Percentiles rank a stretch among this genome's conserved stretches.
Evolutionary conservation across 2,888 invertebrate species (phyloP).

Genomic region (Mamestra brassicae): DNA sequence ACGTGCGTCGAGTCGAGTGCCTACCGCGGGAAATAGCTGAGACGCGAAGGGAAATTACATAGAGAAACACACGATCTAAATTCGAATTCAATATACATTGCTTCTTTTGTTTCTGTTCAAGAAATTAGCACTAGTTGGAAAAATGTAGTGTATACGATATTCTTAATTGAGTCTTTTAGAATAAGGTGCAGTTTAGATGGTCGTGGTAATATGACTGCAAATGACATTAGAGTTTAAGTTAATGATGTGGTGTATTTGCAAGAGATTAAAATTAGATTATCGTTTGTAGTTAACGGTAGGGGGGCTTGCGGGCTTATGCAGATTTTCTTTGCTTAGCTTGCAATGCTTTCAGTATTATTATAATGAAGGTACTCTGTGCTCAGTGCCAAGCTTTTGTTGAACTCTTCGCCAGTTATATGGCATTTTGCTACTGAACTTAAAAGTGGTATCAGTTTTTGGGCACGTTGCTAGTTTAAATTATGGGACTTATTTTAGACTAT

Average conservation of each 20-base stretch:
- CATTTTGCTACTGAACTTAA: too few relatives aligned
- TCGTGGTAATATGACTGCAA: slow-evolving; percentile 15
- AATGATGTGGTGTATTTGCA: slow-evolving; percentile 24
- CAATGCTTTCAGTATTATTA: neutral
- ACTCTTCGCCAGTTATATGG: neutral
- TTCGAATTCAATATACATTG: slow-evolving; percentile 18
- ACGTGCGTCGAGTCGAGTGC: slow-evolving; percentile 38
- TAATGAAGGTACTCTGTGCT: neutral
- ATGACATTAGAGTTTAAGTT: slow-evolving; percentile 14
- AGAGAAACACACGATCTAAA: slow-evolving; percentile 12
- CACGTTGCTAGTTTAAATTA: too few relatives aligned
- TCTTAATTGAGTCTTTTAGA: neutral
- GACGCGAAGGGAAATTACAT: slow-evolving; percentile 42
- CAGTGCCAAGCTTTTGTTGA: neutral
- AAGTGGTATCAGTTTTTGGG: too few relatives aligned
- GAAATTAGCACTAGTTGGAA: neutral
- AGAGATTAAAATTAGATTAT: slow-evolving; percentile 49
- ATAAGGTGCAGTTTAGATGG: neutral
- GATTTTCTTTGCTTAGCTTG: slow-evolving; percentile 18
- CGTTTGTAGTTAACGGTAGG: slow-evolving; percentile 9
- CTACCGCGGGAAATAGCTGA: slow-evolving; percentile 43
- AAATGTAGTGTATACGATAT: neutral
- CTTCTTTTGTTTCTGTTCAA: neutral
- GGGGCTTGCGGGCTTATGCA: slow-evolving; percentile 16
- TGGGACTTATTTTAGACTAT: neutral